These are phyloP conservation scores for Mirza zaza DNA, from an alignment of 2,113 vertebrate genomes.

Conservation along the genomic window DNA sequence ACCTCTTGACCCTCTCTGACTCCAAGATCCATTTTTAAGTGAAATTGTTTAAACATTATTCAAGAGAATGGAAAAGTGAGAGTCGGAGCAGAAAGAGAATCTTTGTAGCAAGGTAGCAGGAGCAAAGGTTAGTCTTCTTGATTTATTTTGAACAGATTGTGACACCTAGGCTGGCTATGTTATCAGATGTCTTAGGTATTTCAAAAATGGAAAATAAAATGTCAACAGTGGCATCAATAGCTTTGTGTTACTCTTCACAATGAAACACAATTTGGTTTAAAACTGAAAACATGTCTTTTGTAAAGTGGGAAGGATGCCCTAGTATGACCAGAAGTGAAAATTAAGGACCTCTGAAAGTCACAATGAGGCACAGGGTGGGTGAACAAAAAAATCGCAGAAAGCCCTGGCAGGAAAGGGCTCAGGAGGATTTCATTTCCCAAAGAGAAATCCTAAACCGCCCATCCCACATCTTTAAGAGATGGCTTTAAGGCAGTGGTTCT, in stretches of 20 bases:
- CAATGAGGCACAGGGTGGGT: neutral
- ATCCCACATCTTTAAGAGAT: neutral
- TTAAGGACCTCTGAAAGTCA: neutral
- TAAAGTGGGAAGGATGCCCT: neutral
- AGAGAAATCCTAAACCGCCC: neutral
- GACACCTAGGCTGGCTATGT: neutral
- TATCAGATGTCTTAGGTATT: constrained; percentile 37
- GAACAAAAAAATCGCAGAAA: neutral
- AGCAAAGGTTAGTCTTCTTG: constrained; percentile 22
- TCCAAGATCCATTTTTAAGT: constrained; percentile 63
- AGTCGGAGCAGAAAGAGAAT: neutral
- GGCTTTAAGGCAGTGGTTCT: neutral
- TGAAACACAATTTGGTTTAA: neutral
- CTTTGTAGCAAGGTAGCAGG: neutral
- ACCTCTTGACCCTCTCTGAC: neutral
- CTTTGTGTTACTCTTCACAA: neutral
- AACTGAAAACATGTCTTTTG: neutral
- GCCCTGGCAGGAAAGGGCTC: neutral
- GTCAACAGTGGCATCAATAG: neutral
- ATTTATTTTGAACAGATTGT: constrained; percentile 28
- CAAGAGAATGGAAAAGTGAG: constrained; percentile 48
- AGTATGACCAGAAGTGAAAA: neutral
- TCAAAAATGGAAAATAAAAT: constrained; percentile 53
- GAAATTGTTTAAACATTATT: constrained; percentile 59
- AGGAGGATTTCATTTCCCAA: neutral